phyloP scores from a whole-genome alignment of 2,888 invertebrate species.

The Machimus rusticus region DNA sequence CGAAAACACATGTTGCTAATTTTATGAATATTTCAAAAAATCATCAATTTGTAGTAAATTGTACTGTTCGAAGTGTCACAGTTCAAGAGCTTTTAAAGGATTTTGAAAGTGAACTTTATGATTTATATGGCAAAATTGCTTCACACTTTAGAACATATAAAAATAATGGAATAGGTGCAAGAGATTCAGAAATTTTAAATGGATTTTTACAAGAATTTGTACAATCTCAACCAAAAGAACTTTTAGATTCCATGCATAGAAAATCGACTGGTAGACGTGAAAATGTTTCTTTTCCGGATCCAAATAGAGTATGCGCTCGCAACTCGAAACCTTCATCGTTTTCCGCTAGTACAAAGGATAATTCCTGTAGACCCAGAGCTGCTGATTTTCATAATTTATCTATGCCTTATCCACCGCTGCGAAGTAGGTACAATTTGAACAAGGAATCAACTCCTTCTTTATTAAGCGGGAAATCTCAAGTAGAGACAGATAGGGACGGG shows the following conservation, averaged over 20 bases:
- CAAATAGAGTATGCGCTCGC: not conserved
- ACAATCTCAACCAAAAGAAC: not conserved
- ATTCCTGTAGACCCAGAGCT: not conserved
- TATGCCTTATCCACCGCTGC: not conserved
- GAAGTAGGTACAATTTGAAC: not conserved
- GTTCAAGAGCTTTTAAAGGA: conserved; percentile 8
- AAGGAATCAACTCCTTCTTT: not conserved
- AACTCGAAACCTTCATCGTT: not conserved
- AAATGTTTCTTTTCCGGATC: not conserved
- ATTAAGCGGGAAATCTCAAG: not conserved
- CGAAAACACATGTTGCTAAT: not conserved
- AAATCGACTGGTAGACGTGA: not conserved
- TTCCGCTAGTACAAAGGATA: not conserved
- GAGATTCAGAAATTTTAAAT: not conserved
- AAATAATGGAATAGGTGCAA: not conserved
- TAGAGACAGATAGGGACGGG: not conserved
- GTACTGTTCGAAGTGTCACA: not conserved
- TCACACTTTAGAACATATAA: not conserved
- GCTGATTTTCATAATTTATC: not conserved
- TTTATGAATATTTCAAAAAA: conserved; percentile 14
- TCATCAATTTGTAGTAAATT: not conserved
- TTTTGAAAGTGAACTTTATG: conserved; percentile 30
- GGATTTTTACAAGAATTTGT: not conserved
- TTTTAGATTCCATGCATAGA: not conserved
- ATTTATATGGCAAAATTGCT: conserved; percentile 38